Conservation (phyloP, 2,888 invertebrate genomes). For the Harpagoxenus sublaevis region DNA sequence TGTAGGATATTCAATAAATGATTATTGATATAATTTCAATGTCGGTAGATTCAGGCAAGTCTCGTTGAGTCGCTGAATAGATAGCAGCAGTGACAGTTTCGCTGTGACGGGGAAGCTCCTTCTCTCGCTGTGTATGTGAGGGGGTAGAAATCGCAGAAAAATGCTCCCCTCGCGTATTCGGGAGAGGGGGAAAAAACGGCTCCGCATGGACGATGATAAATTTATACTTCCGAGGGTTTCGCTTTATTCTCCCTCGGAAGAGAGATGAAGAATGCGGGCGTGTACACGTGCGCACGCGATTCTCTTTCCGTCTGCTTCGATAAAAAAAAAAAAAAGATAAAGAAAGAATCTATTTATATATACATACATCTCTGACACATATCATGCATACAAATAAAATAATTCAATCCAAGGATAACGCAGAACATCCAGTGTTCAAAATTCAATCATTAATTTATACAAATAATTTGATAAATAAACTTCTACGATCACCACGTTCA, state of each 20-base stretch:
- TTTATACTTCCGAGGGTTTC: conserved; percentile 32
- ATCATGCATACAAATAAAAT: conserved; percentile 29
- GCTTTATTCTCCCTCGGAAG: conserved; percentile 5
- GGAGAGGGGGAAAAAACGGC: not conserved
- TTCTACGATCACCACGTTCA: conserved; percentile 45
- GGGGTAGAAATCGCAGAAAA: conserved; percentile 74
- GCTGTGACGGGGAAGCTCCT: conserved; percentile 1
- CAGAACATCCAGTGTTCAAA: conserved; percentile 40
- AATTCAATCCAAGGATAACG: conserved; percentile 11
- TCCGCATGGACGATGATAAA: conserved; percentile 42
- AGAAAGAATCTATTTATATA: conserved; percentile 28
- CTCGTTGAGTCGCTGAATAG: not conserved
- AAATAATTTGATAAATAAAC: conserved; percentile 60
- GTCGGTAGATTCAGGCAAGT: not conserved
- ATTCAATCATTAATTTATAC: conserved; percentile 60
- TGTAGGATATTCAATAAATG: not conserved
- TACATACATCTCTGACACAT: conserved; percentile 17
- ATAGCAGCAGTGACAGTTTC: conserved; percentile 14
- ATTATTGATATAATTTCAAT: not conserved
- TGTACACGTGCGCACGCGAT: conserved; percentile 6
- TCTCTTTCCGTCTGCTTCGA: not conserved
- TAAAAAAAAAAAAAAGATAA: conserved; percentile 15
- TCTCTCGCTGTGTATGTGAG: conserved; percentile 42
- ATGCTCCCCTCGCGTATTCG: conserved; percentile 44
- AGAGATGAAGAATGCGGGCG: conserved; percentile 22